Evolutionary conservation across 2,888 invertebrate species (phyloP).

Genomic region (Pyrochroa serraticornis): DNA sequence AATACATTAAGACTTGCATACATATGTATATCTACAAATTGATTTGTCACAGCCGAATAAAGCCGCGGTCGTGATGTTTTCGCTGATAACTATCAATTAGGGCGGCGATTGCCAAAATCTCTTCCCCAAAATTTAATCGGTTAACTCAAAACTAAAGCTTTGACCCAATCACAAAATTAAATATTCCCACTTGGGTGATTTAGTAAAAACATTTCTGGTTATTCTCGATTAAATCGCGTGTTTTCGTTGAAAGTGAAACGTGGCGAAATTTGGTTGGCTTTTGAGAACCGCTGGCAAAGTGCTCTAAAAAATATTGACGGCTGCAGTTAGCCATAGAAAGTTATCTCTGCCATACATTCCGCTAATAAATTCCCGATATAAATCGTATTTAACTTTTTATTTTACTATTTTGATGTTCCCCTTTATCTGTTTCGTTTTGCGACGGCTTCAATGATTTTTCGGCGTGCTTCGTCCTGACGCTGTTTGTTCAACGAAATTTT

Average conservation of each 20-base stretch:
- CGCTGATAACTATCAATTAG: conserved; percentile 56
- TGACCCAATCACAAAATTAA: neutral
- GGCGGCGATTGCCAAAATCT: conserved; percentile 41
- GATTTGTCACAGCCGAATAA: conserved; percentile 60
- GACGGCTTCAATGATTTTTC: conserved; percentile 33
- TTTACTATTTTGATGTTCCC: conserved; percentile 40
- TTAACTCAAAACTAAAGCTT: neutral
- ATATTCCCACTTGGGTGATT: neutral
- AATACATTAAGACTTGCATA: conserved; percentile 57
- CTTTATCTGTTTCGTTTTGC: conserved; percentile 41
- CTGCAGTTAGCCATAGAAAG: conserved; percentile 50
- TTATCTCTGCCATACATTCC: conserved; percentile 55
- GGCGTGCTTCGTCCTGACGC: conserved; percentile 2
- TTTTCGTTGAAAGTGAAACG: neutral
- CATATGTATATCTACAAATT: conserved; percentile 61
- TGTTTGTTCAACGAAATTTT: conserved; percentile 34
- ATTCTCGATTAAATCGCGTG: too few species aligned
- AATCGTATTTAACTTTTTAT: conserved; percentile 51
- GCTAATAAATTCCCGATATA: conserved; percentile 56
- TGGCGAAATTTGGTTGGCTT: conserved; percentile 35
- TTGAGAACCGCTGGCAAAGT: conserved; percentile 34
- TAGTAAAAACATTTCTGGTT: neutral
- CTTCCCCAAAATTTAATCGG: neutral
- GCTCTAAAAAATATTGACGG: conserved; percentile 48
- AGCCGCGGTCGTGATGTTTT: conserved; percentile 57